phyloP scores from a whole-genome alignment of 2,113 vertebrate species.

The Mionectes macconnelli region DNA sequence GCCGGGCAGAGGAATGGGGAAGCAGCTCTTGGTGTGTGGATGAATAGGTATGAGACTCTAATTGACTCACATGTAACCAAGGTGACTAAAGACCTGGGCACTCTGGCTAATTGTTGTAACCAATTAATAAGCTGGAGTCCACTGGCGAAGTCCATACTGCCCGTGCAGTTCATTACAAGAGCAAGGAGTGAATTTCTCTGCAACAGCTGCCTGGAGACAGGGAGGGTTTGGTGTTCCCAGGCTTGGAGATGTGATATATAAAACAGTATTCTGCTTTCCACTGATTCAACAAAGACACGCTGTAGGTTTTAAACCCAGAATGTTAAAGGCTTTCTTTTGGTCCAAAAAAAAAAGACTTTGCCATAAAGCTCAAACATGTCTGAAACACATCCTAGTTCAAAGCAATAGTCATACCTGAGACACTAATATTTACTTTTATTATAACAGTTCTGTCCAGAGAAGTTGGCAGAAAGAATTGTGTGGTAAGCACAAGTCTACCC shows the following conservation, averaged over 20 bases:
- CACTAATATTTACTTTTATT: neutral
- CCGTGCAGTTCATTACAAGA: slow-evolving; percentile 7
- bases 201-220: neutral
- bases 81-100: neutral
- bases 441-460: neutral
- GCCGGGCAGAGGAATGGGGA: neutral
- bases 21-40: neutral
- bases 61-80: slow-evolving; percentile 4
- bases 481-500: neutral
- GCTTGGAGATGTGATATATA: neutral
- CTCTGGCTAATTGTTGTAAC: slow-evolving; percentile 63
- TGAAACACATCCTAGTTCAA: neutral
- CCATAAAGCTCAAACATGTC: neutral
- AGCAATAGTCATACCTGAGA: neutral
- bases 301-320: neutral
- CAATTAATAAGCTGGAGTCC: slow-evolving; percentile 59
- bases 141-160: neutral
- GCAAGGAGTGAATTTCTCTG: neutral
- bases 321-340: neutral
- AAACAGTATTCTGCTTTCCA: neutral
- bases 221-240: neutral
- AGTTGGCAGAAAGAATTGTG: neutral
- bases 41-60: slow-evolving; percentile 41
- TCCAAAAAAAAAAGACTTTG: neutral
- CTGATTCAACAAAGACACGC: neutral